Conservation (phyloP, 2,888 invertebrate genomes). For the Dione juno region DNA sequence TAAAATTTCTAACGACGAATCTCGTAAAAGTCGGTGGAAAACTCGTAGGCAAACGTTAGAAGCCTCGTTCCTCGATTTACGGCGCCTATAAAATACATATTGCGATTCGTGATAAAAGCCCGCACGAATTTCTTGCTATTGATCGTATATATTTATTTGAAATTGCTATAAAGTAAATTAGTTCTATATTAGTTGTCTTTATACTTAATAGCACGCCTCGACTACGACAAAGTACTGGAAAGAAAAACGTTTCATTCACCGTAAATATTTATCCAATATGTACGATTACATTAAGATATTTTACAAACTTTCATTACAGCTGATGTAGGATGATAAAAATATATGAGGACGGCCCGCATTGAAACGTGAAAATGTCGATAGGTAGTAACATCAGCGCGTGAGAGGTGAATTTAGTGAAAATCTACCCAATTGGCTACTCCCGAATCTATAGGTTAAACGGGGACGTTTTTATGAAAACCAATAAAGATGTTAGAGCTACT, state of each 20-base stretch:
- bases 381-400: slow-evolving; percentile 56
- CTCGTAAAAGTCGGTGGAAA: slow-evolving; percentile 75
- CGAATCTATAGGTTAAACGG: slow-evolving; percentile 72
- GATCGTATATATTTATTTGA: slow-evolving; percentile 68
- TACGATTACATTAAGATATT: slow-evolving; percentile 1
- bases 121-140: slow-evolving; percentile 71
- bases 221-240: background rate
- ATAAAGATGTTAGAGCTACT: slow-evolving; percentile 82
- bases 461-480: slow-evolving; percentile 80
- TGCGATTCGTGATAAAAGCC: slow-evolving; percentile 80
- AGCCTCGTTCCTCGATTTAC: slow-evolving; percentile 79
- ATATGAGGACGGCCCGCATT: slow-evolving; percentile 33
- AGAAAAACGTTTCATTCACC: background rate
- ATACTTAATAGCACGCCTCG: background rate
- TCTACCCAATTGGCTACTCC: slow-evolving; percentile 64
- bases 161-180: slow-evolving; percentile 30
- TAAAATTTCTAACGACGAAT: slow-evolving; percentile 72
- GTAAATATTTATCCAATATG: slow-evolving; percentile 29
- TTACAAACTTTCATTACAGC: slow-evolving; percentile 21
- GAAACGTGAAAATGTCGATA: slow-evolving; percentile 52
- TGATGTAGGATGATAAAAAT: slow-evolving; percentile 40
- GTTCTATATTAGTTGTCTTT: slow-evolving; percentile 4
- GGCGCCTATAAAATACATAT: slow-evolving; percentile 81
- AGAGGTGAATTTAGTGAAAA: slow-evolving; percentile 54
- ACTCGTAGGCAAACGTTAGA: slow-evolving; percentile 79